These are phyloP conservation scores for Pelvicachromis taeniatus DNA, from an alignment of 2,113 vertebrate species.

Conservation along the genomic window DNA sequence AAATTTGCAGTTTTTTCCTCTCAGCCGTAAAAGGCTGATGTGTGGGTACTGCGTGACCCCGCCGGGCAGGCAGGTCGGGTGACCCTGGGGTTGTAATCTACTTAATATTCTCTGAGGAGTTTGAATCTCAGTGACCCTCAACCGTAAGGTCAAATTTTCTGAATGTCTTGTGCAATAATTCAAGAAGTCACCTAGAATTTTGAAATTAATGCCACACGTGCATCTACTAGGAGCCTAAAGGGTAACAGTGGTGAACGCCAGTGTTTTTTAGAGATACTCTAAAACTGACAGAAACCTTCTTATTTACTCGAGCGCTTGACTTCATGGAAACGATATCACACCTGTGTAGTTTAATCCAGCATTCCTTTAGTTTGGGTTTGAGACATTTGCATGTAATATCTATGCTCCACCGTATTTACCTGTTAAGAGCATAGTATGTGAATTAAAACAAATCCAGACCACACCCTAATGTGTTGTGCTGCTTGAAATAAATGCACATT, in stretches of 20 bases:
- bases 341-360: background rate
- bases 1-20: background rate
- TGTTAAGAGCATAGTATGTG: background rate
- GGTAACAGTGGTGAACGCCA: background rate
- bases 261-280: background rate
- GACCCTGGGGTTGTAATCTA: background rate
- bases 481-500: background rate
- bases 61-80: too few relatives aligned
- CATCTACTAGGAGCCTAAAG: background rate
- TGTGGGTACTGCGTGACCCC: too few relatives aligned
- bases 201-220: background rate
- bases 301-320: background rate
- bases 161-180: background rate
- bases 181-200: background rate
- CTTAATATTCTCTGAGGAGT: background rate
- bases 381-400: background rate
- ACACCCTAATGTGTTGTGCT: background rate
- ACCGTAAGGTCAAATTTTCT: background rate
- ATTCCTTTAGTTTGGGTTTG: background rate
- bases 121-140: background rate
- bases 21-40: background rate
- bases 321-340: background rate
- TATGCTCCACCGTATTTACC: background rate
- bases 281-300: rapidly evolving
- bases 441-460: background rate